Evolutionary conservation across 2,797 vertebrate species (phyloP).

Genomic region (Hephaestus fuliginosus): DNA sequence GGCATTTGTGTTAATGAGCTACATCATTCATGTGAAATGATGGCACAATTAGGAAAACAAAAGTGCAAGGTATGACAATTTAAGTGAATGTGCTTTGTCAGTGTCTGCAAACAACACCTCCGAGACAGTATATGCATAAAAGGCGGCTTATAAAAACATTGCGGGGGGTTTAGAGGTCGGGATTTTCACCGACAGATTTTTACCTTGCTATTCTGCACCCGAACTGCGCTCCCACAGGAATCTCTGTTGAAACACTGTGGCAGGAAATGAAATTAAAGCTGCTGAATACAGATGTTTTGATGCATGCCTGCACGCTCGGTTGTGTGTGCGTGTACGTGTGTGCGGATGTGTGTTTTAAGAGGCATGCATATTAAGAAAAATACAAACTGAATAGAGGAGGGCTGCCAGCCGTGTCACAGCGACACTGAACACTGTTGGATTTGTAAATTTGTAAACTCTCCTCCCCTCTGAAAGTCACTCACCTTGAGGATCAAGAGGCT

Average conservation of each 20-base stretch:
- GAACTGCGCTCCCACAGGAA: conserved; percentile 59
- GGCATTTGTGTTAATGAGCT: conserved; percentile 89
- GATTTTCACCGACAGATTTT: conserved; percentile 62
- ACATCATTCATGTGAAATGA: conserved; percentile 89
- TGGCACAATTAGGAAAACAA: conserved; percentile 90
- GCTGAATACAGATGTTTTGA: conserved; percentile 77
- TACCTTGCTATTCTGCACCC: conserved; percentile 68
- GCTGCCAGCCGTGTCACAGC: conserved; percentile 52
- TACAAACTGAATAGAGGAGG: conserved; percentile 38
- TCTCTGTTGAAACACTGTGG: conserved; percentile 45
- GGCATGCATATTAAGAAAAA: conserved; percentile 46
- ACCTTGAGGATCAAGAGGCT: conserved; percentile 71
- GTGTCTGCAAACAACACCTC: conserved; percentile 87
- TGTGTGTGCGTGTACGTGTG: neutral
- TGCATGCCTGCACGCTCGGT: conserved; percentile 11
- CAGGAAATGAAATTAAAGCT: conserved; percentile 78
- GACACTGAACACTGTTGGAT: conserved; percentile 50
- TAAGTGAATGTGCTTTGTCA: conserved; percentile 89
- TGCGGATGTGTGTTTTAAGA: conserved; percentile 17
- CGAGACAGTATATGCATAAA: conserved; percentile 82
- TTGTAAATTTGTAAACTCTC: conserved; percentile 60
- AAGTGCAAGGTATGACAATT: conserved; percentile 92
- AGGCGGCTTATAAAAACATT: conserved; percentile 71
- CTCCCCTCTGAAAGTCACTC: conserved; percentile 50
- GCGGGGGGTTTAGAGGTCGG: conserved; percentile 68